Conservation (phyloP, 2,888 invertebrate genomes). For the Digitonthophagus gazella region DNA sequence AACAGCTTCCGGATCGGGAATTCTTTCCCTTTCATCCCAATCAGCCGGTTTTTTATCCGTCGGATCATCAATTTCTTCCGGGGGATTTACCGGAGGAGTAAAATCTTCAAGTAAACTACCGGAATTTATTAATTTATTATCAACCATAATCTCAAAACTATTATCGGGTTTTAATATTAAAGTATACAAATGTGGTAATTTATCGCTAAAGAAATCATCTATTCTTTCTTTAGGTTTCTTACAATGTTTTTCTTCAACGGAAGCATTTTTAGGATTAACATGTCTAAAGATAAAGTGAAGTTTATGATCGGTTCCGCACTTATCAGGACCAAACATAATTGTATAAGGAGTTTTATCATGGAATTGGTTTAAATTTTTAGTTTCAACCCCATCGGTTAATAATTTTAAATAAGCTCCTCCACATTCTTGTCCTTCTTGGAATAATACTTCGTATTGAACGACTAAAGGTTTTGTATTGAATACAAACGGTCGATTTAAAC, state of each 20-base stretch:
- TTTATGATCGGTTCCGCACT: slow-evolving; percentile 95
- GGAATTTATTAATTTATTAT: slow-evolving; percentile 78
- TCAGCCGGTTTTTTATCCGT: slow-evolving; percentile 80
- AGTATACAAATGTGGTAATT: slow-evolving; percentile 85
- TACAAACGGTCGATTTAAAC: slow-evolving; percentile 73
- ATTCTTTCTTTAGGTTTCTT: slow-evolving; percentile 84
- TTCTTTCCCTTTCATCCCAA: slow-evolving; percentile 93
- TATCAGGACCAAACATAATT: slow-evolving; percentile 99
- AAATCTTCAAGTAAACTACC: slow-evolving; percentile 89
- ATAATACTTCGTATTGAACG: slow-evolving; percentile 84
- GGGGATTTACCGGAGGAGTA: slow-evolving; percentile 92
- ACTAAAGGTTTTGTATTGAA: slow-evolving; percentile 81
- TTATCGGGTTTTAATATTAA: slow-evolving; percentile 78
- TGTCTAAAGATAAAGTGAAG: slow-evolving; percentile 92
- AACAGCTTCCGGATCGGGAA: slow-evolving; percentile 80
- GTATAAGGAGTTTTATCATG: slow-evolving; percentile 94
- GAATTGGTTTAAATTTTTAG: slow-evolving; percentile 76
- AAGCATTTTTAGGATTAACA: slow-evolving; percentile 87
- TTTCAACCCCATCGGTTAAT: slow-evolving; percentile 68
- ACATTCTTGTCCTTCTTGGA: slow-evolving; percentile 95
- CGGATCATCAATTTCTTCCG: slow-evolving; percentile 91
- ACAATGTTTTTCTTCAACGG: slow-evolving; percentile 91
- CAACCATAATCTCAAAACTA: slow-evolving; percentile 76
- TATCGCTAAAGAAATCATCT: slow-evolving; percentile 88
- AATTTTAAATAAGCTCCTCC: slow-evolving; percentile 98